A percentile compares a stretch with the other conserved stretches of the same genome.
Conservation (phyloP, 2,888 invertebrate species). For the Calameuta filiformis region DNA sequence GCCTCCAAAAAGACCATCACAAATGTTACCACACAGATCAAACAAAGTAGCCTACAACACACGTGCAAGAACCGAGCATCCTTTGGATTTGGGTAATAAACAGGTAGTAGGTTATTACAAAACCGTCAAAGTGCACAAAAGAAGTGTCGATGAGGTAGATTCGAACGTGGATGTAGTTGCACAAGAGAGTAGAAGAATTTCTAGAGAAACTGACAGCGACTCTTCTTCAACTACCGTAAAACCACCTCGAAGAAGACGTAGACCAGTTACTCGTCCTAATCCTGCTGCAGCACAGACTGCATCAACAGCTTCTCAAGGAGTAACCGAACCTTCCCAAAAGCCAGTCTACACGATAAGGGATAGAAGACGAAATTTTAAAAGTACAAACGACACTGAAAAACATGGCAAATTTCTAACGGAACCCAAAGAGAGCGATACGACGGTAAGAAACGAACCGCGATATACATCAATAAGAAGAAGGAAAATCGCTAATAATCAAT, state of each 20-base stretch:
- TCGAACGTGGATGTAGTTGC: slow-evolving; percentile 1
- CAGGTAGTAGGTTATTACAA: slow-evolving; percentile 27
- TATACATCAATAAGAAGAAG: slow-evolving; percentile 29
- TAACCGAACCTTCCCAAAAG: slow-evolving; percentile 19
- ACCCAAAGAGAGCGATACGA: slow-evolving; percentile 28
- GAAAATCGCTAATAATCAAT: not conserved
- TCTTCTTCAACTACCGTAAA: slow-evolving; percentile 9
- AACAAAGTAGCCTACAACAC: slow-evolving; percentile 30
- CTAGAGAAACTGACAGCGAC: not conserved
- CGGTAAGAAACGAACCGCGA: slow-evolving; percentile 51
- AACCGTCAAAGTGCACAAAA: slow-evolving; percentile 34
- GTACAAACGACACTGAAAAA: slow-evolving; percentile 25
- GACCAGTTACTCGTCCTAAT: not conserved
- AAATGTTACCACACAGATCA: slow-evolving; percentile 27
- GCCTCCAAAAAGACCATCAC: slow-evolving; percentile 14
- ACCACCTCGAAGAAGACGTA: slow-evolving; percentile 11
- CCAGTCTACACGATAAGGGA: slow-evolving; percentile 43
- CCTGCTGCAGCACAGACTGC: not conserved
- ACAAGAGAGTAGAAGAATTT: slow-evolving; percentile 9
- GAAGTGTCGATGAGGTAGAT: slow-evolving; percentile 26
- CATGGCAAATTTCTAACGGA: slow-evolving; percentile 35
- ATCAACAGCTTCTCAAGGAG: not conserved
- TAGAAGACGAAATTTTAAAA: slow-evolving; percentile 39
- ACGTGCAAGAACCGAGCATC: slow-evolving; percentile 22
- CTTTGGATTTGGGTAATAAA: slow-evolving; percentile 9